phyloP scores from a whole-genome alignment of 2,113 vertebrate species.

The Heterochromis multidens region DNA sequence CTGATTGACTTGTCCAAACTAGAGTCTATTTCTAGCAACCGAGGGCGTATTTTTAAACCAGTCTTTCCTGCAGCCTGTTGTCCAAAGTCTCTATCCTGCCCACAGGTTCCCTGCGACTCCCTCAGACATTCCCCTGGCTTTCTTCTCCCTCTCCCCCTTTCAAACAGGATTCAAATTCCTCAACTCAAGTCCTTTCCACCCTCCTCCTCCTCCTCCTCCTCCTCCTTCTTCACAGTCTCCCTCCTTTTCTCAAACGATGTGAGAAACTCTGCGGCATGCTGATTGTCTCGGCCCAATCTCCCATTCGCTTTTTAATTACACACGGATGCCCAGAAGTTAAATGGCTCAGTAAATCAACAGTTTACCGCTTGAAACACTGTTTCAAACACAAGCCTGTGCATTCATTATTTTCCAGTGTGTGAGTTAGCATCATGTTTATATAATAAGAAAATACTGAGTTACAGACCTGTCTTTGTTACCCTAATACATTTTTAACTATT shows the following conservation, averaged over 20 bases:
- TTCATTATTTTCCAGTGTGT: neutral
- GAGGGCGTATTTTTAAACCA: conserved; percentile 27
- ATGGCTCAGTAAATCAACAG: neutral
- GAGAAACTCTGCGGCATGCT: conserved; percentile 50
- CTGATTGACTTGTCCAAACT: neutral
- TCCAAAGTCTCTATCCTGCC: conserved; percentile 36
- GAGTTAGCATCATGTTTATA: neutral
- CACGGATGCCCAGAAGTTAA: conserved; percentile 16
- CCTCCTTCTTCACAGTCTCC: conserved; percentile 18
- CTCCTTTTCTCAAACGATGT: conserved; percentile 60
- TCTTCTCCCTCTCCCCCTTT: conserved; percentile 40
- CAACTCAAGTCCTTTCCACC: conserved; percentile 67
- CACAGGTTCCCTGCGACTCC: conserved; percentile 32
- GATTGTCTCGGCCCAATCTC: conserved; percentile 56
- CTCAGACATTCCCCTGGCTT: conserved; percentile 34
- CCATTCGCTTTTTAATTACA: conserved; percentile 59
- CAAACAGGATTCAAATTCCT: conserved; percentile 76
- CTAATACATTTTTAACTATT: neutral
- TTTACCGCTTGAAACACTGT: conserved; percentile 5
- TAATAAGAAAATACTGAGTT: neutral
- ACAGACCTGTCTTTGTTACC: neutral
- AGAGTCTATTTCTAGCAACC: conserved; percentile 17
- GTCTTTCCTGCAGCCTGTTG: conserved; percentile 7
- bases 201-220: conserved; percentile 34
- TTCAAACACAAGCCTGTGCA: neutral